These are phyloP conservation scores for Hoplodrina blanda DNA, from an alignment of 2,888 invertebrate species.

Conservation along the genomic window DNA sequence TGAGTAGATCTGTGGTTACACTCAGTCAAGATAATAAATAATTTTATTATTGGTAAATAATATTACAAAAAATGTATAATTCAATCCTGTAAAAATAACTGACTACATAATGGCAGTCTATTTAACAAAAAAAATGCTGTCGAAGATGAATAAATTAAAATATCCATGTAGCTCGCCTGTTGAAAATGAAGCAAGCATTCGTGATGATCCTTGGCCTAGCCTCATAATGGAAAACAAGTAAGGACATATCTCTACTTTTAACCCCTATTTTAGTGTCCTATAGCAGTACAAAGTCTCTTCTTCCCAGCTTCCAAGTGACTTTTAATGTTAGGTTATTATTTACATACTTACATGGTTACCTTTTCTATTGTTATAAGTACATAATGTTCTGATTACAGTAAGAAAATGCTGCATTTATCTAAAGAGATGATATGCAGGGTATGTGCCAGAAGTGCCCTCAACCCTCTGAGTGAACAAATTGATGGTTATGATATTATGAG, in stretches of 20 bases:
- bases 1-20: too few relatives aligned
- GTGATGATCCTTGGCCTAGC: conserved; percentile 83
- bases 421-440: conserved; percentile 85
- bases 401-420: conserved; percentile 72
- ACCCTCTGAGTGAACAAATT: conserved; percentile 80
- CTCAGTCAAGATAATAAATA: background rate
- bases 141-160: conserved; percentile 78
- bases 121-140: conserved; percentile 83
- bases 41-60: conserved; percentile 29
- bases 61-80: conserved; percentile 21
- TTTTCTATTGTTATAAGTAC: background rate
- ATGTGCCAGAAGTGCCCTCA: conserved; percentile 82
- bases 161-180: conserved; percentile 68
- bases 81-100: conserved; percentile 4
- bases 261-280: background rate
- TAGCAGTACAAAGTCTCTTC: background rate
- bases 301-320: background rate
- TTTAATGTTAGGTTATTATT: background rate
- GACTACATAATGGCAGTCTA: conserved; percentile 80
- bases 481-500: conserved; percentile 82
- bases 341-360: background rate
- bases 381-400: conserved; percentile 65
- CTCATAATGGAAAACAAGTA: conserved; percentile 74
- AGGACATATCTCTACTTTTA: conserved; percentile 54
- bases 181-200: conserved; percentile 69